Percentiles rank a stretch among this genome's conserved stretches.
These are phyloP conservation scores for Eurosta solidaginis DNA, from an alignment of 1,140 invertebrate genomes.

Conservation along the genomic window DNA sequence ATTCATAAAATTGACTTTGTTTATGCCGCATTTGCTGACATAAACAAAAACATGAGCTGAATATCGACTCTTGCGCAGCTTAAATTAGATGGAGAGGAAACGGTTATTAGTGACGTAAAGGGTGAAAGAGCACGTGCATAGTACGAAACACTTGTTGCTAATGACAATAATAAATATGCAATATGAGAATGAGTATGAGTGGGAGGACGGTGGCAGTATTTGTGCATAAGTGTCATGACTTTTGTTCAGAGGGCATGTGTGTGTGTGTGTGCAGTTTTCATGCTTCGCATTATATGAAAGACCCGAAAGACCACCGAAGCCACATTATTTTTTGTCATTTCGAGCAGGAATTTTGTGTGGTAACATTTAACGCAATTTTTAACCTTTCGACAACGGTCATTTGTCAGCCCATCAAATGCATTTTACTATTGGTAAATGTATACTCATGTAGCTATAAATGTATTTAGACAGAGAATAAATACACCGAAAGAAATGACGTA, in stretches of 20 bases:
- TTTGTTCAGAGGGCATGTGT: too few species aligned
- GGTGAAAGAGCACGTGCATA: not conserved
- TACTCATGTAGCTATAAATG: not conserved
- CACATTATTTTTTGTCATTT: not conserved
- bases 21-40: not conserved
- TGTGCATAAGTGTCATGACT: not conserved
- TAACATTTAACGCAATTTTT: conserved; percentile 14
- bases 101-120: not conserved
- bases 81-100: not conserved
- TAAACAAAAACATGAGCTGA: conserved; percentile 21
- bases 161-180: not conserved
- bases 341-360: not conserved
- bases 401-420: not conserved
- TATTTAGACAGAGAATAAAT: not conserved
- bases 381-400: not conserved
- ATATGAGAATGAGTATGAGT: not conserved
- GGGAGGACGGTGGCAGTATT: not conserved
- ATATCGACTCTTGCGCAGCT: conserved; percentile 1
- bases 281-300: not conserved
- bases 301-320: not conserved
- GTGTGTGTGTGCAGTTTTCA: not conserved
- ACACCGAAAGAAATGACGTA: too few species aligned
- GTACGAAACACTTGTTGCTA: conserved; percentile 1
- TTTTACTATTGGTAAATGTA: not conserved
- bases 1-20: not conserved